Base-by-base conservation (phyloP, 2,888 invertebrate genomes). In the Synanthedon formicaeformis region DNA sequence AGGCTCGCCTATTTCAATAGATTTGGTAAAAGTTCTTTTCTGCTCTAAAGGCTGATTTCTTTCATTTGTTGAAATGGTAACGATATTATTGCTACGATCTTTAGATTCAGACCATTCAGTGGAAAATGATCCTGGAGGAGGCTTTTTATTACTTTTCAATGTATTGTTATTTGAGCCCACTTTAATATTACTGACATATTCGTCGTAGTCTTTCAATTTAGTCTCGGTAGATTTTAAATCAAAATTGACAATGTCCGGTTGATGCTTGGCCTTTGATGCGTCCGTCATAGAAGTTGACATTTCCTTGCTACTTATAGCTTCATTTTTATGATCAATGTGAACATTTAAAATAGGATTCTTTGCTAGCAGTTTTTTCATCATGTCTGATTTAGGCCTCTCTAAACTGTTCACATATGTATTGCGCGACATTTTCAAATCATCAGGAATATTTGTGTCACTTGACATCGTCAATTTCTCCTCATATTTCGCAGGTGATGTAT, bases 371-470 rank as follows among this genome's bases (percentile, higher is more conserved):
- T 90, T 90, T 56, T 89, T 90, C 75, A 90, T 89, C 66, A 90
- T 86, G 40, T 90, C 89, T 2, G 90, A 90, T 73, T 90, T 91
- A 1, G 91, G 90, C 60, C 90, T 78, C 65, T 92, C 92, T 61
- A 91, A 74, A 60, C 90, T 90, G 48, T 90, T 91, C 1, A 73
- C 88, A 56, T 90, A 87, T 6, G 90, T 86, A 66, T 89, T 89
- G 49, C 90, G 79, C 1, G 91, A 90, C 12, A 91, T 90, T 78
- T 91, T 91, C 55, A 91, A 78, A 63, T 91, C 91, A 67, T 91
- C 91, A 6, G 91, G 89, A 56, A 91, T 84, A 58, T 91, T 91
- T 0, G 90, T 90, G 57, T 90, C 90, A 54, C 89, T 89, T 18
- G 75, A 73, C 73, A 88, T 78, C 10, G 75, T 73, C 48, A 83